Evolutionary conservation across 2,888 invertebrate species (phyloP).

Genomic region (Aricia artaxerxes): DNA sequence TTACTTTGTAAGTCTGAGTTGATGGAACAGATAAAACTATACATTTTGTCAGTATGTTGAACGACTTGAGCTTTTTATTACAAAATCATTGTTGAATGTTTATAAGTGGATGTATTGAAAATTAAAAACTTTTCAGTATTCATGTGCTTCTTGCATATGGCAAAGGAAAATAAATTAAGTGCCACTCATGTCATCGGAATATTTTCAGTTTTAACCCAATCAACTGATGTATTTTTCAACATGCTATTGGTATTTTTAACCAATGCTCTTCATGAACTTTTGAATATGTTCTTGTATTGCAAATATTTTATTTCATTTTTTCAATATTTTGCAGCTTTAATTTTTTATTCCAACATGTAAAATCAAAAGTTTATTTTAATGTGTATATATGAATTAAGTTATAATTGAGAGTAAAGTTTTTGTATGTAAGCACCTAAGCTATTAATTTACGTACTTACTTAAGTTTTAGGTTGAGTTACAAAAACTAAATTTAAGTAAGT

Average conservation of each 20-base stretch:
- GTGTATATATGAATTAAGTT: too few relatives aligned
- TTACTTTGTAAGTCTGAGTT: too few relatives aligned
- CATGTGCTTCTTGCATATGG: not conserved
- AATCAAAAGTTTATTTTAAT: too few relatives aligned
- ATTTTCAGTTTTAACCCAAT: not conserved
- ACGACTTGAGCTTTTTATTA: not conserved
- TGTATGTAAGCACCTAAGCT: too few relatives aligned
- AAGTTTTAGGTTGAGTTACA: too few relatives aligned
- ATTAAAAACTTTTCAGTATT: not conserved
- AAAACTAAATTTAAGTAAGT: too few relatives aligned
- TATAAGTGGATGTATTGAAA: not conserved
- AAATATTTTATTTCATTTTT: not conserved
- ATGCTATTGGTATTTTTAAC: not conserved
- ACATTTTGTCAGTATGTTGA: too few relatives aligned
- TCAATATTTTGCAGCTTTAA: too few relatives aligned
- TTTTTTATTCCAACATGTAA: too few relatives aligned
- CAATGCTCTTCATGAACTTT: not conserved
- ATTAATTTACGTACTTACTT: too few relatives aligned
- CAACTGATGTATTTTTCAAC: constrained; percentile 7
- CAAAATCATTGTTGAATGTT: not conserved
- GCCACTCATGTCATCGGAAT: not conserved
- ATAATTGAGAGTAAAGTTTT: too few relatives aligned
- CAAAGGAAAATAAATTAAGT: constrained; percentile 11
- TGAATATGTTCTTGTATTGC: not conserved
- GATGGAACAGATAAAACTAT: too few relatives aligned